phyloP scores from a whole-genome alignment of 2,888 invertebrate species.

The Cremastobaeus sp. region DNA sequence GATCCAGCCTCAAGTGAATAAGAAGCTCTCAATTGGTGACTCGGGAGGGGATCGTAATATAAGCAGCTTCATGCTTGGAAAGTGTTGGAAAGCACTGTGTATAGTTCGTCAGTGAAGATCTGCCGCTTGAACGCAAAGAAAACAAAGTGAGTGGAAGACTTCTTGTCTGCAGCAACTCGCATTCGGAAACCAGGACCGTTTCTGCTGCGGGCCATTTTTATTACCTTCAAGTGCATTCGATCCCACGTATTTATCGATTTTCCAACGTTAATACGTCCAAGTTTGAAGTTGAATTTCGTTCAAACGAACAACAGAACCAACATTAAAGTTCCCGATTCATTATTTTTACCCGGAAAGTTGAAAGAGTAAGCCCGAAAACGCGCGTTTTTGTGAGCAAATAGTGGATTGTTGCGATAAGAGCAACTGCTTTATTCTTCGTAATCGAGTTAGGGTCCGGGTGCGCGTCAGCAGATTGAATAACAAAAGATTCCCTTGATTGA shows the following conservation, averaged over 20 bases:
- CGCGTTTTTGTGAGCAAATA: constrained; percentile 4
- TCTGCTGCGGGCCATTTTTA: neutral
- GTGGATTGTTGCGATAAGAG: too few relatives aligned
- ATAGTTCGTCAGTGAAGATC: constrained; percentile 41
- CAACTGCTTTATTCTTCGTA: constrained; percentile 31
- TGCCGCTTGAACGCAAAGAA: constrained; percentile 8
- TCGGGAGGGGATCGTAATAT: constrained; percentile 46
- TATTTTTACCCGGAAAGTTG: too few relatives aligned
- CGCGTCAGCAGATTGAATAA: constrained; percentile 46
- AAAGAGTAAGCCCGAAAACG: neutral
- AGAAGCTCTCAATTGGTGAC: constrained; percentile 46
- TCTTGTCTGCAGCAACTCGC: neutral
- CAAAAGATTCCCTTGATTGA: constrained; percentile 50
- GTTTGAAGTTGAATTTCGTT: too few relatives aligned
- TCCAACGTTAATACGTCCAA: too few relatives aligned
- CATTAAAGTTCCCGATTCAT: too few relatives aligned
- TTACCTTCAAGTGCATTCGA: too few relatives aligned
- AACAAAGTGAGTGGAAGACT: constrained; percentile 42
- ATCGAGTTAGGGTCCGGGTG: constrained; percentile 34
- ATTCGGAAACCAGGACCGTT: neutral
- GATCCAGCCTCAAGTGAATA: constrained; percentile 35
- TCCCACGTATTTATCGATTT: too few relatives aligned
- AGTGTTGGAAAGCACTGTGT: constrained; percentile 47
- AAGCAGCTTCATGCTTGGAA: constrained; percentile 37
- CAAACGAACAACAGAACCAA: too few relatives aligned